Conservation (phyloP, 2,797 vertebrate species). For the Brachyrhaphis roseni region DNA sequence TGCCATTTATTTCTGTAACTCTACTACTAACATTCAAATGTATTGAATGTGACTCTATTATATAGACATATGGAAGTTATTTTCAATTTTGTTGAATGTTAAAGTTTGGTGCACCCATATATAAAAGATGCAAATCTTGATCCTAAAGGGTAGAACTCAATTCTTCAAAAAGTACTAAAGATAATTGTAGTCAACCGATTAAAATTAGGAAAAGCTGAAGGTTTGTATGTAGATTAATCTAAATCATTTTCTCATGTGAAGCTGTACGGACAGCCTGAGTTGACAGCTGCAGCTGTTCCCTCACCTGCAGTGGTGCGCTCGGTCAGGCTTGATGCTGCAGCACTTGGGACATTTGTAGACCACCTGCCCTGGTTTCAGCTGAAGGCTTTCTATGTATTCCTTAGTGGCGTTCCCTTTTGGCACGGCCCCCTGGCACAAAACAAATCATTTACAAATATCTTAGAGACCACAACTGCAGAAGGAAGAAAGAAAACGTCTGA, state of each 20-base stretch:
- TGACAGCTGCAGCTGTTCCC: constrained; percentile 7
- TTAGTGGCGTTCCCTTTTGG: constrained; percentile 98
- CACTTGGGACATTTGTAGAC: constrained; percentile 99
- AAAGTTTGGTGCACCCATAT: background rate
- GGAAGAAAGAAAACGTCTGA: background rate
- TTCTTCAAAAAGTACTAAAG: background rate
- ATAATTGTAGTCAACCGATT: background rate
- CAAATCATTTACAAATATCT: constrained; percentile 5
- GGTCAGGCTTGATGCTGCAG: constrained; percentile 98
- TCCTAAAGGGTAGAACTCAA: background rate
- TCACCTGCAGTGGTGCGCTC: constrained; percentile 99
- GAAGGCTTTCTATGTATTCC: constrained; percentile 98
- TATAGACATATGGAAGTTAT: background rate
- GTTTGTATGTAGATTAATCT: background rate
- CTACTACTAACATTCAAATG: background rate
- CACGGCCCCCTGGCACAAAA: constrained; percentile 88
- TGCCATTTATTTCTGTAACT: too few species aligned
- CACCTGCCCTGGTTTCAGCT: constrained; percentile 97
- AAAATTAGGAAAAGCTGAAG: background rate
- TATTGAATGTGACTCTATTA: background rate
- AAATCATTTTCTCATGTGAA: background rate
- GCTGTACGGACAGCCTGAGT: background rate
- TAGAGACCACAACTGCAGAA: background rate
- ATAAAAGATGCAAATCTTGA: background rate
- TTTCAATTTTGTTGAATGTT: background rate